A percentile compares a stretch with the other conserved stretches of the same genome.
Conservation (phyloP, 2,797 vertebrate genomes). For the Oceanodroma leucorhoa region DNA sequence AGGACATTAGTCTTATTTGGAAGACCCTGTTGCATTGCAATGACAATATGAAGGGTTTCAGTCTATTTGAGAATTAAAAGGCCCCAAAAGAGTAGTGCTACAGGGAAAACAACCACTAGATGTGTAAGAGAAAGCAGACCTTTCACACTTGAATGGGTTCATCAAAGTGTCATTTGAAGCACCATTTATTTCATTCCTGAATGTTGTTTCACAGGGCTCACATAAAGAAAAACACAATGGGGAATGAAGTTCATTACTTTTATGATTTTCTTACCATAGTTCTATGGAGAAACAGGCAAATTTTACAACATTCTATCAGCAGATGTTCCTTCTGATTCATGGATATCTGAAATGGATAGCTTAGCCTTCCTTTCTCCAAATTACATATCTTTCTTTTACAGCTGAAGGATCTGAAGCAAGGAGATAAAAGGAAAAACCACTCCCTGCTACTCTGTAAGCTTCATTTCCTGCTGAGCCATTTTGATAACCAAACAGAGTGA, state of each 20-base stretch:
- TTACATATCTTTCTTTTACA: neutral
- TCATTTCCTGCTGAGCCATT: neutral
- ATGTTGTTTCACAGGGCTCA: neutral
- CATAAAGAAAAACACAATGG: neutral
- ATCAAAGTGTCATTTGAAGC: neutral
- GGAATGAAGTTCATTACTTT: neutral
- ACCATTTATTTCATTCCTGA: neutral
- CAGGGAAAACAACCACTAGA: neutral
- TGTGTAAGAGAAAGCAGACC: neutral
- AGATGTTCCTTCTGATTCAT: neutral
- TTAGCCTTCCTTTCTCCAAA: neutral
- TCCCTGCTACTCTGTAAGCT: neutral
- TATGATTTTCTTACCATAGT: neutral
- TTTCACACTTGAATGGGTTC: neutral
- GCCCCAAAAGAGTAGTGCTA: neutral
- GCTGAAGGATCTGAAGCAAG: neutral
- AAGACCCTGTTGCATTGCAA: neutral
- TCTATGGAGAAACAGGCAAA: neutral
- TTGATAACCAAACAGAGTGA: neutral
- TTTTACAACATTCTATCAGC: neutral
- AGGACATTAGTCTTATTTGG: neutral
- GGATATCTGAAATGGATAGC: neutral
- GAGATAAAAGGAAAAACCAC: neutral
- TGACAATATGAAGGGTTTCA: neutral
- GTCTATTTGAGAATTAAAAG: neutral